phyloP scores from a whole-genome alignment of 2,888 invertebrate species.

The Folsomia manolachei region DNA sequence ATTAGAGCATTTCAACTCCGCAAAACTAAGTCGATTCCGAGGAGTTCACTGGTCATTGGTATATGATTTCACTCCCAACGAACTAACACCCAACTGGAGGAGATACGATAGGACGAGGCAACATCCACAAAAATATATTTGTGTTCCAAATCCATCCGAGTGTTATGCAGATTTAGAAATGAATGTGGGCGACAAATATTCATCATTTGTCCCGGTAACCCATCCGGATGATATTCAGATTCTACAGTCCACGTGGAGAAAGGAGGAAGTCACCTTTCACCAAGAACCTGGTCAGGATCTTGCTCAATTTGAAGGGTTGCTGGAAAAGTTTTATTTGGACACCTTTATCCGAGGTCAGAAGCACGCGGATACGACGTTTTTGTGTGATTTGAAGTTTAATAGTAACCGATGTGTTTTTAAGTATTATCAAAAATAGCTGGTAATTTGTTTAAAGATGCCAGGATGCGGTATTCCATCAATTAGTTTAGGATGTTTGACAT shows the following conservation, averaged over 20 bases:
- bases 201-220: constrained; percentile 28
- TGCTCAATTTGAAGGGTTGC: background rate
- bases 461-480: too few species aligned
- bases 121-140: constrained; percentile 33
- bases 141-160: constrained; percentile 27
- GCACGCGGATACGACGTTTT: too few species aligned
- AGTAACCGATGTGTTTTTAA: too few species aligned
- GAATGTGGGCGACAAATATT: constrained; percentile 24
- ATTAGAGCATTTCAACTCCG: constrained; percentile 43
- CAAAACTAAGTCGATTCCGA: constrained; percentile 42
- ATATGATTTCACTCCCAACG: constrained; percentile 47
- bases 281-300: background rate
- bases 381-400: too few species aligned
- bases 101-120: constrained; percentile 35
- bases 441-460: too few species aligned
- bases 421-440: too few species aligned
- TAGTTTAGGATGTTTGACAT: too few species aligned
- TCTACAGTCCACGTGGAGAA: background rate
- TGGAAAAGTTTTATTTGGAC: constrained; percentile 1
- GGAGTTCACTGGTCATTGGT: constrained; percentile 43
- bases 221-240: constrained; percentile 20
- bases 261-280: background rate
- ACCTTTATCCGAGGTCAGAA: too few species aligned
- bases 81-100: constrained; percentile 35
- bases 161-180: constrained; percentile 28